Evolutionary conservation across 2,113 vertebrate genomes (phyloP), one percentile per base, ranked within the genome.

Genomic region (Noturus placidus): DNA sequence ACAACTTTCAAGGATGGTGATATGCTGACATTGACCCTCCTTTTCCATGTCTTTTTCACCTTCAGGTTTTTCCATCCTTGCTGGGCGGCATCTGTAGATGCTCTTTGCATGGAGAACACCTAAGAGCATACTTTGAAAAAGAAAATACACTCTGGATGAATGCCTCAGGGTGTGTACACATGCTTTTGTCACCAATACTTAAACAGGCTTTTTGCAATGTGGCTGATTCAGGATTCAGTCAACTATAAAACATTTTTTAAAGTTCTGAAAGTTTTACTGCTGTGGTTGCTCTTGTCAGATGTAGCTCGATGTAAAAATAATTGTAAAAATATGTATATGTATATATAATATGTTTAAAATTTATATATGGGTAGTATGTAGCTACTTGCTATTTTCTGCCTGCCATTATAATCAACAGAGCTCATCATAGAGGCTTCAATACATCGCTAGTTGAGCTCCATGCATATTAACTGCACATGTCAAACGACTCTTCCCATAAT

Each of bases 161-260:
- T 82, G 79, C 33, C 79, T 82, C 33, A 61, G 56, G 79, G 79
- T 82, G 33, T 61, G 79, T 82, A 38, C 56, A 82, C 33, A 82
- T 22, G 33, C 56, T 82, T 22, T 82, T 61, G 56, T 82, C 56
- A 14, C 33, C 56, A 61, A 42, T 61, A 61, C 22, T 13, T 14
- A 38, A 20, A 59, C 56, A 61, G 33, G 11, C 11, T 38, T 61
- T 61, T 82, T 82, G 56, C 56, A 82, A 42, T 82, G 61, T 81
- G 6, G 52, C n/a, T 80, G 52, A 22, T 61, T 61, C 13, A 61
- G 79, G 56, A 82, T 38, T 82, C 57, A 61, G 6, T 10, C 27
- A 52, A 19, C 76, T 79, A 27, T 54, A 27, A 78, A 50, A 76
- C n/a, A n/a, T n/a, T 76, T 25, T 79, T 42, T 42, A 46, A 46